phyloP scores from a whole-genome alignment of 2,113 vertebrate genomes.

The Miniopterus natalensis region DNA sequence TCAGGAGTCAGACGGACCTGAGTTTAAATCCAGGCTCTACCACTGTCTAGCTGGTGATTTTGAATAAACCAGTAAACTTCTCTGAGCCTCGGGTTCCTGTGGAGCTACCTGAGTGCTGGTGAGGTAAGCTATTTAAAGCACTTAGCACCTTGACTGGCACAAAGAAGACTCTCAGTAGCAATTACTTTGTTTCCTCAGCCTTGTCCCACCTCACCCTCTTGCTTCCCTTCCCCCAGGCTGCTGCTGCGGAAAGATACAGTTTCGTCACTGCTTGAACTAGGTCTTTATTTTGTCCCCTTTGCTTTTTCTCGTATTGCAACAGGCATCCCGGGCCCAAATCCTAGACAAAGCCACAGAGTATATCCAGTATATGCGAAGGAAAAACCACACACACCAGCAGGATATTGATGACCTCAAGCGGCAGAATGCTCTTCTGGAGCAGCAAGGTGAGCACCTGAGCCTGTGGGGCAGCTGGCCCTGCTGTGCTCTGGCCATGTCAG shows the following conservation, averaged over 20 bases:
- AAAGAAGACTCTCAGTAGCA: neutral
- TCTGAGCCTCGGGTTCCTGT: neutral
- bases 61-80: neutral
- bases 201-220: neutral
- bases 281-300: slow-evolving; percentile 88
- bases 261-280: slow-evolving; percentile 61
- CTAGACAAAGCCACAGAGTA: slow-evolving; percentile 99
- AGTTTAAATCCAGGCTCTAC: neutral
- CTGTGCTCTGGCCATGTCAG: slow-evolving; percentile 28
- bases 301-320: slow-evolving; percentile 89
- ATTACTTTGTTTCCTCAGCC: neutral
- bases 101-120: neutral
- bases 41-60: slow-evolving; percentile 16
- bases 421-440: slow-evolving; percentile 96
- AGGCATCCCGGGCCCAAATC: slow-evolving; percentile 99
- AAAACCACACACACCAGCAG: slow-evolving; percentile 99
- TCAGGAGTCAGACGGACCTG: neutral
- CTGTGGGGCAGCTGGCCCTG: slow-evolving; percentile 76
- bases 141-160: neutral
- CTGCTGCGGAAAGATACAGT: slow-evolving; percentile 21
- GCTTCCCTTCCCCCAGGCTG: neutral
- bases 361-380: slow-evolving; percentile 98
- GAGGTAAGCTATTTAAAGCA: neutral
- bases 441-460: slow-evolving; percentile 91
- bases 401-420: slow-evolving; percentile 98